Conservation (phyloP, 1,140 invertebrate species). For the Augochlora pura region DNA sequence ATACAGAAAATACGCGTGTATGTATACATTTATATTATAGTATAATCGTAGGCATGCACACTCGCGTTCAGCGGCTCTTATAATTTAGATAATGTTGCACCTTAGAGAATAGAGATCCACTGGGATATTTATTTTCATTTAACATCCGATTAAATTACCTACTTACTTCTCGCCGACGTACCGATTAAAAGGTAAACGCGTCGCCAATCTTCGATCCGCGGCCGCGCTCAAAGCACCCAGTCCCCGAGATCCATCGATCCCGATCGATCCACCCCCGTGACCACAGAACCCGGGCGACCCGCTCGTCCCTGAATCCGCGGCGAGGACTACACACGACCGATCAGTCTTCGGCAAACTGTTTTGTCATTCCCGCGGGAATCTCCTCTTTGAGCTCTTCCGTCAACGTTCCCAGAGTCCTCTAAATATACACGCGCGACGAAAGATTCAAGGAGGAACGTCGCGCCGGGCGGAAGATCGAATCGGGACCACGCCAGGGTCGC, state of each 20-base stretch:
- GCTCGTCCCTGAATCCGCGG: slow-evolving; percentile 4
- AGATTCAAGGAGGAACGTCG: slow-evolving; percentile 3
- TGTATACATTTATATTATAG: slow-evolving; percentile 34
- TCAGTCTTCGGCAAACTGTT: too few species aligned
- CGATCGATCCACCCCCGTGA: too few species aligned
- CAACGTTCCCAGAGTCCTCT: too few species aligned
- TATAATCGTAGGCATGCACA: slow-evolving; percentile 57
- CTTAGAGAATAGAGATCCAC: slow-evolving; percentile 72
- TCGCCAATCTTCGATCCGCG: slow-evolving; percentile 51
- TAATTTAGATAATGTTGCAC: slow-evolving; percentile 71
- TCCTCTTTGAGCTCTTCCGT: too few species aligned
- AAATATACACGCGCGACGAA: neutral
- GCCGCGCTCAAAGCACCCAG: slow-evolving; percentile 64
- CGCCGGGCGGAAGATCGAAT: neutral
- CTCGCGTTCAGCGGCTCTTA: slow-evolving; percentile 47
- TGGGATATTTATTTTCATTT: slow-evolving; percentile 65
- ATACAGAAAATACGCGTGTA: slow-evolving; percentile 50
- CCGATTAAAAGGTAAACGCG: slow-evolving; percentile 45
- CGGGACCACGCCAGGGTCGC: neutral
- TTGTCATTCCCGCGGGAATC: too few species aligned
- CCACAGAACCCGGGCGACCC: too few species aligned
- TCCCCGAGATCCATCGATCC: neutral
- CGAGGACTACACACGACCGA: too few species aligned
- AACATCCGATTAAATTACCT: slow-evolving; percentile 72
- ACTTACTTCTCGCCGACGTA: slow-evolving; percentile 61